Base-by-base conservation (phyloP, 2,113 vertebrate species). In the Entelurus aequoreus region DNA sequence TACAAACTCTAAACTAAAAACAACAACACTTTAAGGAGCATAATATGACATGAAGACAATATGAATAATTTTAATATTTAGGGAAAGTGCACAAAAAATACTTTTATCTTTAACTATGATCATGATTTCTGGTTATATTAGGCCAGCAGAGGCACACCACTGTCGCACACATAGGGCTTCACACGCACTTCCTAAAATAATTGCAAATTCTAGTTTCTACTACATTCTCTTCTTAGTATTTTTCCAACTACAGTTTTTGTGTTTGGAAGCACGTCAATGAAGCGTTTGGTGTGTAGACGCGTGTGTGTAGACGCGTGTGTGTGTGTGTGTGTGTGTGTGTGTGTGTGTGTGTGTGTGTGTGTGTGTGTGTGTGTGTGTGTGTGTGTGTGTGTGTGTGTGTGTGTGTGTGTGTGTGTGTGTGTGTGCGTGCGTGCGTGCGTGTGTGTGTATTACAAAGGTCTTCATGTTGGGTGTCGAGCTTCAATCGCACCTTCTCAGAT, bases 401-500 rank as follows among this genome's bases (percentile, higher is more conserved):
- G 42, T 4, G 40, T 8, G 7, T 42, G 40, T 42, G 40, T 42
- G 10, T 54, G 49, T 60, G 42, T 42, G 6, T 40, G 38, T 40
- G 38, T 3, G 10, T 35, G 49, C 21, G 2, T 14, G 11, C 37
- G 55, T 7, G 11, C 58, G 11, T 54, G 49, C 57, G 19, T 37
- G 51, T 6, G 13, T 62, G 11, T 52, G 47, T 60, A 38, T 37
- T 63, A 40, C 46, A 21, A 38, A 1, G 60, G n/a, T 65, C 54
- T 71, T 56, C 51, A 64, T 61, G 47, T 72, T 19, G 48, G 62
- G 46, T 63, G 76, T 66, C 65, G 48, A 55, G 15, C 69, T 68
- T 69, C 50, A 42, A 60, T 51, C 12, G 15, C 57, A 37, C 19
- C 55, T 56, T 60, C 59, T 55, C 44, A 48, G 28, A 28, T 65